phyloP scores from a whole-genome alignment of 2,797 vertebrate genomes.

The Molossus molossus region DNA sequence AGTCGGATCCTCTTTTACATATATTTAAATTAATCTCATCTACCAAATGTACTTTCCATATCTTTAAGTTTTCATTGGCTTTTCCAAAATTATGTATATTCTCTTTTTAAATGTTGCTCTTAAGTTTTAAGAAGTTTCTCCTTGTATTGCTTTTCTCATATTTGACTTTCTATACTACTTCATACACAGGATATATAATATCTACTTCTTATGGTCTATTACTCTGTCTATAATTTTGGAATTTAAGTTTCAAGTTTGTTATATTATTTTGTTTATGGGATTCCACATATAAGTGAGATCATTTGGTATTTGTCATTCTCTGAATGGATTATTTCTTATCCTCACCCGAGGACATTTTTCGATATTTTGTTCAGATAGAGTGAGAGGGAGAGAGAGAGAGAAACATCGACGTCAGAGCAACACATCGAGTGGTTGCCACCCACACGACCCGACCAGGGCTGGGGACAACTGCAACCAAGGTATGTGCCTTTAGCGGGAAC shows the following conservation, averaged over 20 bases:
- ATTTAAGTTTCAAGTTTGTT: neutral
- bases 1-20: neutral
- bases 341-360: no score
- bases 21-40: neutral
- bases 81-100: constrained; percentile 38
- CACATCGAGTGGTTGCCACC: no score
- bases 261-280: neutral
- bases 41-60: neutral
- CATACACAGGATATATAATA: constrained; percentile 1
- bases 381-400: no score
- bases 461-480: no score
- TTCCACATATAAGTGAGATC: neutral
- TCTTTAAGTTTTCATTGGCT: neutral
- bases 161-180: constrained; percentile 11
- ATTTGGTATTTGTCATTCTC: neutral
- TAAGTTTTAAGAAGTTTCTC: constrained; percentile 51
- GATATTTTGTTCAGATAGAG: no score
- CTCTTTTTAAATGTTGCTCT: constrained; percentile 30
- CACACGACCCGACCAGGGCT: no score
- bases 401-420: no score
- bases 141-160: constrained; percentile 32
- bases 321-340: neutral
- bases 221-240: constrained; percentile 24
- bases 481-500: no score
- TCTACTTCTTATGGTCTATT: neutral